Evolutionary conservation across 1,140 invertebrate species (phyloP).

Genomic region (Heliconius nattereri): DNA sequence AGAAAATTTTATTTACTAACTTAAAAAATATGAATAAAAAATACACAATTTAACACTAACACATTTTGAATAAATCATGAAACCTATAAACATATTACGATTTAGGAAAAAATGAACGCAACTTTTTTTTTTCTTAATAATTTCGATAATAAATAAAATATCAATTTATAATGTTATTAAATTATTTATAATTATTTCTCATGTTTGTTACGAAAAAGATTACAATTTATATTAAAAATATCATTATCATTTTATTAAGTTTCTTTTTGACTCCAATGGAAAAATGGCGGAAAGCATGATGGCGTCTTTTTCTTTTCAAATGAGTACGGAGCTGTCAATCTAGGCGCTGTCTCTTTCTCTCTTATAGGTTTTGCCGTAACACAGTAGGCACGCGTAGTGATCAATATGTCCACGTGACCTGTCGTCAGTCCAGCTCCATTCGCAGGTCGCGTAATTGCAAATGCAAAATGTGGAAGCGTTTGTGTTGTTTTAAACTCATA

Average conservation of each 20-base stretch:
- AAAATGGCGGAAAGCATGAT: constrained; percentile 78
- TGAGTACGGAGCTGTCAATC: constrained; percentile 18
- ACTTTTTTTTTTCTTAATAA: background rate
- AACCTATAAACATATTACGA: background rate
- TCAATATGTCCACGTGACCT: constrained; percentile 81
- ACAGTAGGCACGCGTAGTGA: constrained; percentile 64
- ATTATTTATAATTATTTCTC: background rate
- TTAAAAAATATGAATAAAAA: too few relatives aligned
- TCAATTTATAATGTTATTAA: background rate
- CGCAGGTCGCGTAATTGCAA: constrained; percentile 73
- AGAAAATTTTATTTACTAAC: too few relatives aligned
- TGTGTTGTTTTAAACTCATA: constrained; percentile 71
- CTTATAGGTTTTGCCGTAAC: constrained; percentile 46
- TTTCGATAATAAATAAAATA: background rate
- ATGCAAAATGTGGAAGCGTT: constrained; percentile 78
- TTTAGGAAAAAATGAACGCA: background rate
- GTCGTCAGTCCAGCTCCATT: constrained; percentile 64
- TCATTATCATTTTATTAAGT: constrained; percentile 22
- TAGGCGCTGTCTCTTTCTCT: constrained; percentile 59
- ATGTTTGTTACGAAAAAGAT: background rate
- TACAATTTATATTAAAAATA: background rate
- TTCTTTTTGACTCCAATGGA: constrained; percentile 32
- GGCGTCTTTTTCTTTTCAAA: constrained; percentile 66
- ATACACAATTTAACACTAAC: too few relatives aligned
- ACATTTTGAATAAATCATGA: too few relatives aligned